Percentiles rank a stretch among this genome's conserved stretches.
These are phyloP conservation scores for Clytia hemisphaerica DNA, from an alignment of 30 jellyfish, hydroid and myxozoan species.

Conservation along the genomic window DNA sequence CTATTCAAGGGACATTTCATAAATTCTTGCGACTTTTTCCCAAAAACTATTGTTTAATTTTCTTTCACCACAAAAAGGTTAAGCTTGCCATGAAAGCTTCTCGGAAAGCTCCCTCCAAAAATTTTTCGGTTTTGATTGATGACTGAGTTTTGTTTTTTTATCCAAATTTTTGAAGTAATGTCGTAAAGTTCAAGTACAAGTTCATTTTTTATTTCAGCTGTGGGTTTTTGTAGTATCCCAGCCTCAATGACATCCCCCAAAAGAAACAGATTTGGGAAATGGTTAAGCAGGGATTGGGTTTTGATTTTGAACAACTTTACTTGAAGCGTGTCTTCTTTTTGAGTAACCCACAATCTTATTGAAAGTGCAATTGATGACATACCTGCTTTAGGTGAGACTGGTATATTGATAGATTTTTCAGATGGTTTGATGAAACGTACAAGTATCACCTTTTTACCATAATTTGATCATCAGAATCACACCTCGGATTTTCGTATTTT, in stretches of 20 bases:
- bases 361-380: neutral
- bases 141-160: neutral
- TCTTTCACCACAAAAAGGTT: slow-evolving; percentile 25
- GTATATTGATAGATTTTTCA: neutral
- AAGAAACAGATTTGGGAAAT: slow-evolving; percentile 19
- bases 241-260: slow-evolving; percentile 21
- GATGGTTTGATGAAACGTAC: neutral
- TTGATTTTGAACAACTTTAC: neutral
- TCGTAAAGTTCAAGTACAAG: slow-evolving; percentile 11
- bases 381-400: neutral
- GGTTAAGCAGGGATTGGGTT: neutral
- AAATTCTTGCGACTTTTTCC: neutral
- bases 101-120: slow-evolving; percentile 28
- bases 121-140: neutral
- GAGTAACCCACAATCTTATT: neutral
- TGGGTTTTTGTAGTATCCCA: slow-evolving; percentile 1
- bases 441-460: slow-evolving; percentile 30
- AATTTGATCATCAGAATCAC: slow-evolving; percentile 24
- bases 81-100: slow-evolving; percentile 10
- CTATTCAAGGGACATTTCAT: neutral
- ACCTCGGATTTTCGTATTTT: slow-evolving; percentile 43
- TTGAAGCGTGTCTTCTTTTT: neutral
- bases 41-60: neutral
- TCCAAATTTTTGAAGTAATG: neutral
- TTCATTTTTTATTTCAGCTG: neutral